A percentile compares a stretch with the other conserved stretches of the same genome.
phyloP scores from a whole-genome alignment of 2,888 invertebrate genomes.

The Tipula lateralis region DNA sequence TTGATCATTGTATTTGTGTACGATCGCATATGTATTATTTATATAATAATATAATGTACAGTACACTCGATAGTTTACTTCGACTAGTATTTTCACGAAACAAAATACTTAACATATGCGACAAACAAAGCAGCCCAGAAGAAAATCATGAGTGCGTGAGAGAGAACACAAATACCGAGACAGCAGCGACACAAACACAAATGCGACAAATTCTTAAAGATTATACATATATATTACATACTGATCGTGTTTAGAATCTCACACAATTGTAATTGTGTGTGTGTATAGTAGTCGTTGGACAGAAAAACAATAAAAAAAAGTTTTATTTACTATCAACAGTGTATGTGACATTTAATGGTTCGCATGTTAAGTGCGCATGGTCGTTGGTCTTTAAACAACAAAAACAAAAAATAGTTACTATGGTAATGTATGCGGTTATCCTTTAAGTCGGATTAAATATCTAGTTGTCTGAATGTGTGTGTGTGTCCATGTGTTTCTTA shows the following conservation, averaged over 20 bases:
- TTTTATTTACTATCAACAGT: neutral
- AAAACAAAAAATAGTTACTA: neutral
- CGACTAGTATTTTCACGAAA: neutral
- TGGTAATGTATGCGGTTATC: neutral
- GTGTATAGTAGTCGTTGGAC: neutral
- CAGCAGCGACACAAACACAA: neutral
- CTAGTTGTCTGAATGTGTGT: neutral
- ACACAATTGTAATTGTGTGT: neutral
- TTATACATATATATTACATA: neutral
- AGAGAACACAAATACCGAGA: neutral
- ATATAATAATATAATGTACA: no score
- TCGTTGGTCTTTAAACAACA: neutral
- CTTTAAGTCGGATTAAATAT: neutral
- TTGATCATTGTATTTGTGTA: neutral
- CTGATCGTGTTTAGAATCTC: neutral
- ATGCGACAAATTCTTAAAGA: neutral
- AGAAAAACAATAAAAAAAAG: neutral
- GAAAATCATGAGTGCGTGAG: neutral
- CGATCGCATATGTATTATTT: no score
- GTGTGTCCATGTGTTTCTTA: neutral
- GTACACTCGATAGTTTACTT: neutral
- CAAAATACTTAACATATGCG: neutral
- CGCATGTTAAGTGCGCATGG: conserved; percentile 7
- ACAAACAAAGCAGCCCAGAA: neutral
- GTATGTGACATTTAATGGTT: neutral